A percentile compares a stretch with the other conserved stretches of the same genome.
phyloP scores from a whole-genome alignment of 2,113 vertebrate genomes.

The Megaleporinus macrocephalus region DNA sequence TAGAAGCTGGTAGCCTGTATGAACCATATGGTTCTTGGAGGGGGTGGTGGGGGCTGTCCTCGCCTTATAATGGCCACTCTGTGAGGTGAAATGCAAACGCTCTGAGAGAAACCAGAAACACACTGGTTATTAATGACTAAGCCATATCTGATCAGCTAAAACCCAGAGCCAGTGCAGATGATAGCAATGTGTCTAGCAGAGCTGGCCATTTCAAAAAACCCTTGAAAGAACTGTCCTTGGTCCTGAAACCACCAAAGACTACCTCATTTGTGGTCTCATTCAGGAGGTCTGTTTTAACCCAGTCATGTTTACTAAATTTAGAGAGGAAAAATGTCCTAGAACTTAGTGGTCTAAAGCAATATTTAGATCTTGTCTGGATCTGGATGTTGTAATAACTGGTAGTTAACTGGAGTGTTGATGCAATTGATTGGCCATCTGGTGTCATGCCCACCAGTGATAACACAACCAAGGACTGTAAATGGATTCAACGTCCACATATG shows the following conservation, averaged over 20 bases:
- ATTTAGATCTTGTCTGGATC: too few relatives aligned
- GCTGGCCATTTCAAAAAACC: not conserved
- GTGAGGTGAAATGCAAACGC: constrained; percentile 22
- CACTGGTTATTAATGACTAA: not conserved
- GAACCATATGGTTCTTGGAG: constrained; percentile 19
- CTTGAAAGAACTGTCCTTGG: constrained; percentile 55
- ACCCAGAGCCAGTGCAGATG: not conserved
- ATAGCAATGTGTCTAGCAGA: not conserved
- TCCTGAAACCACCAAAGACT: constrained; percentile 48
- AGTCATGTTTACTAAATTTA: not conserved
- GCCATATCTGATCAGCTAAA: not conserved
- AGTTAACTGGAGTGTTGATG: too few relatives aligned
- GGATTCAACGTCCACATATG: too few relatives aligned
- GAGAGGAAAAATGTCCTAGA: not conserved
- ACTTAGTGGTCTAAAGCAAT: too few relatives aligned
- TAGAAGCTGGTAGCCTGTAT: constrained; percentile 9
- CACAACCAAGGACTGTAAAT: too few relatives aligned
- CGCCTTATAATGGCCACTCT: constrained; percentile 7
- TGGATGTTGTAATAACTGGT: too few relatives aligned
- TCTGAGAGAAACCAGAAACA: not conserved
- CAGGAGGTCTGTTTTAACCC: not conserved
- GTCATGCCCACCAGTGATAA: too few relatives aligned
- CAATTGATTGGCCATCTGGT: too few relatives aligned
- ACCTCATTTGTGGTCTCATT: not conserved
- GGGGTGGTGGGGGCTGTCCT: not conserved